phyloP scores from a whole-genome alignment of 2,888 invertebrate species.

The Erebia palarica region DNA sequence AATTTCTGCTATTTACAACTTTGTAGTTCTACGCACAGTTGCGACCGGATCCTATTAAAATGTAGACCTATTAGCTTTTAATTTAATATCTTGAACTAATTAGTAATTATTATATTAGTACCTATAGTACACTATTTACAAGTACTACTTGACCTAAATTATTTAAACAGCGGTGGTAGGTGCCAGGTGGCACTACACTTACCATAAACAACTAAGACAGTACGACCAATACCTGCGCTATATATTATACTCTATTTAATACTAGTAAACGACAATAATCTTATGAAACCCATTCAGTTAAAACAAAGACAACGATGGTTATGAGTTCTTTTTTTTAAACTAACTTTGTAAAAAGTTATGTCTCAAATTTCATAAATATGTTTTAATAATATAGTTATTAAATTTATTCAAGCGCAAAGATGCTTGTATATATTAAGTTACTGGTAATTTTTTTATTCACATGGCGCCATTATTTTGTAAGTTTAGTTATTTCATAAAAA shows the following conservation, averaged over 20 bases:
- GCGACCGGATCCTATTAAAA: too few species aligned
- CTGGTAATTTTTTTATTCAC: conserved; percentile 49
- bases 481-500: not conserved
- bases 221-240: not conserved
- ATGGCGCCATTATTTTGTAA: conserved; percentile 61
- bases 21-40: too few species aligned
- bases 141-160: conserved; percentile 1
- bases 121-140: not conserved
- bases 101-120: not conserved
- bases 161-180: not conserved
- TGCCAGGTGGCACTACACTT: not conserved
- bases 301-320: conserved; percentile 4
- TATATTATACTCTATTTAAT: too few species aligned
- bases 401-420: conserved; percentile 34
- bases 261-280: too few species aligned
- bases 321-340: conserved; percentile 3
- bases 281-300: not conserved
- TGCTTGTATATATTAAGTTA: conserved; percentile 56
- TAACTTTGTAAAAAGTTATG: conserved; percentile 22
- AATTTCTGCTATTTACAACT: too few species aligned
- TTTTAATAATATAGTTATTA: conserved; percentile 25
- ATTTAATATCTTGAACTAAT: not conserved
- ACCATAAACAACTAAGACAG: not conserved
- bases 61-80: not conserved
- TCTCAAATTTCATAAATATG: conserved; percentile 32